phyloP scores from a whole-genome alignment of 2,113 vertebrate species.

The Mobula hypostoma region DNA sequence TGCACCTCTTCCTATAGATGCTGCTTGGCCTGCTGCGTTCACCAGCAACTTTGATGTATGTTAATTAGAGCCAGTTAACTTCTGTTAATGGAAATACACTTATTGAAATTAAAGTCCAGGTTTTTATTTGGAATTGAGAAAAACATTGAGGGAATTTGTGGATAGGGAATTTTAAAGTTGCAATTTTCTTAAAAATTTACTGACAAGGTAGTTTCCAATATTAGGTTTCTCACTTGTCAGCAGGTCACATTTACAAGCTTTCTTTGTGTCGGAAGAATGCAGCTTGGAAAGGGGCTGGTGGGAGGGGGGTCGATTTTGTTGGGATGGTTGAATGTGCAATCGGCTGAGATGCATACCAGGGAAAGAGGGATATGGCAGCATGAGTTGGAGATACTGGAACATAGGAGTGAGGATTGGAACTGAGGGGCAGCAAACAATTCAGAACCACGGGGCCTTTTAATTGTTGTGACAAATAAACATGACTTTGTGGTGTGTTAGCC shows the following conservation, averaged over 20 bases:
- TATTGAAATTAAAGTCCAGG: not conserved
- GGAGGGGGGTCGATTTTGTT: not conserved
- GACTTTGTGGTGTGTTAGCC: not conserved
- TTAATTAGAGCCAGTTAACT: not conserved
- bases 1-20: too few relatives aligned
- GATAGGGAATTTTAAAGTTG: not conserved
- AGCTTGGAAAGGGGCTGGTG: not conserved
- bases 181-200: not conserved
- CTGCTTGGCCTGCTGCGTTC: too few relatives aligned
- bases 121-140: not conserved
- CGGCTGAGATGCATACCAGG: not conserved
- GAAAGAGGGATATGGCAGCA: too few relatives aligned
- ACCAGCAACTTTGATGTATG: too few relatives aligned
- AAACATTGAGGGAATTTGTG: not conserved
- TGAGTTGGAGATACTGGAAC: too few relatives aligned
- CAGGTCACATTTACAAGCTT: not conserved
- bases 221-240: not conserved
- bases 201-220: not conserved
- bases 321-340: not conserved
- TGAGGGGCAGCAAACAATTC: not conserved
- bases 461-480: not conserved
- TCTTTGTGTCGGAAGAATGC: not conserved
- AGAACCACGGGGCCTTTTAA: not conserved
- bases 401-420: not conserved
- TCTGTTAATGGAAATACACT: not conserved